Conservation (phyloP, 2,888 invertebrate genomes). For the Autographa gamma region DNA sequence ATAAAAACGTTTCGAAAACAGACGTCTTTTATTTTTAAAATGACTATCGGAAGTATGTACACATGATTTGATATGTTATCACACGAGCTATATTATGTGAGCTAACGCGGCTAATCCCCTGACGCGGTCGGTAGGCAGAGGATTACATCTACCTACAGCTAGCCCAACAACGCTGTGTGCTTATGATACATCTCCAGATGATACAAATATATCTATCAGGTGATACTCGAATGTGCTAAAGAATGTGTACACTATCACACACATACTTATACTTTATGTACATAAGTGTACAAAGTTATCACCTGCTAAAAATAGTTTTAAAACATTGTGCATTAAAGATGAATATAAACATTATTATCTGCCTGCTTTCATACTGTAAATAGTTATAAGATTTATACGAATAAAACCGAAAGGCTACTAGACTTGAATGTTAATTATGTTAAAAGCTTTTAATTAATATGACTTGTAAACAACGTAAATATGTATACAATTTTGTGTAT, state of each 20-base stretch:
- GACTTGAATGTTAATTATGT: not conserved
- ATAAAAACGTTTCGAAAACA: conserved; percentile 35
- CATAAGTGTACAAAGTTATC: conserved; percentile 21
- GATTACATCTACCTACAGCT: conserved; percentile 59
- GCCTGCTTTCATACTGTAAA: not conserved
- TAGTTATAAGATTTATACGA: not conserved
- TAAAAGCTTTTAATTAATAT: conserved; percentile 8
- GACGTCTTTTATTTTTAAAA: conserved; percentile 31
- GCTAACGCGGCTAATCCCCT: conserved; percentile 54
- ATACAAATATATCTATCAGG: conserved; percentile 44
- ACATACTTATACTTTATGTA: conserved; percentile 20
- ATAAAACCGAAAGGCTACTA: not conserved
- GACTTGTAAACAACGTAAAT: too few species aligned
- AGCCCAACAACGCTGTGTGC: conserved; percentile 53
- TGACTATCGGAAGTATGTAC: conserved; percentile 41
- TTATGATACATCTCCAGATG: conserved; percentile 51
- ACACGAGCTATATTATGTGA: too few species aligned
- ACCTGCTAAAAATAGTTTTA: conserved; percentile 12
- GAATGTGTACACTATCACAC: conserved; percentile 19
- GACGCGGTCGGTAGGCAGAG: conserved; percentile 51
- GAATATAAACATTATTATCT: conserved; percentile 7
- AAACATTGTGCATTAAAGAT: conserved; percentile 4
- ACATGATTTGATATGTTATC: conserved; percentile 54
- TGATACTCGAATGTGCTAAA: conserved; percentile 26
- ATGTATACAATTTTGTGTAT: too few species aligned